Evolutionary conservation across 2,797 vertebrate species (phyloP).

Genomic region (Labeo calbasu): DNA sequence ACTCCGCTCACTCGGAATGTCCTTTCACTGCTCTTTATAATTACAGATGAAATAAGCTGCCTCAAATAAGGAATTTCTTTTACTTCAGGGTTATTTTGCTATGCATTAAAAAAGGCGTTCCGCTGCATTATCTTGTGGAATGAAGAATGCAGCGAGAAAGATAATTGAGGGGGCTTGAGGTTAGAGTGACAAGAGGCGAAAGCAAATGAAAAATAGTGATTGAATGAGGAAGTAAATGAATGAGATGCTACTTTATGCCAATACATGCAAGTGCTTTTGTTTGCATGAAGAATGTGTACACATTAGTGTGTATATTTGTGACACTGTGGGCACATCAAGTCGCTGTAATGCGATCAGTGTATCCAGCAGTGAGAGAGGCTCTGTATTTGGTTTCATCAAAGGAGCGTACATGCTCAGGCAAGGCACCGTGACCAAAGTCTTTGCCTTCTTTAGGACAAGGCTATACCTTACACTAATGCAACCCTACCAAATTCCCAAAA

Average conservation of each 20-base stretch:
- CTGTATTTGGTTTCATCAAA: conserved; percentile 44
- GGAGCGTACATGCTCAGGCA: background rate
- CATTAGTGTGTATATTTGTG: conserved; percentile 37
- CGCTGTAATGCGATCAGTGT: conserved; percentile 25
- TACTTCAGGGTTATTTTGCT: conserved; percentile 55
- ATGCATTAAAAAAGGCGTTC: conserved; percentile 54
- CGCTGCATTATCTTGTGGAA: conserved; percentile 50
- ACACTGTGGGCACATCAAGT: conserved; percentile 38
- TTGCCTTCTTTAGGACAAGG: conserved; percentile 2
- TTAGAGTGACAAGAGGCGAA: conserved; percentile 19
- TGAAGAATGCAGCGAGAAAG: conserved; percentile 31
- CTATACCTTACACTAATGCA: conserved; percentile 14
- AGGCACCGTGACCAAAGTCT: background rate
- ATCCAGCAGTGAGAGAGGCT: conserved; percentile 24
- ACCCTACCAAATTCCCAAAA: conserved; percentile 7
- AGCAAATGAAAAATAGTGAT: conserved; percentile 35
- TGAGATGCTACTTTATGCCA: conserved; percentile 10
- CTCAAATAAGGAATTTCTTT: conserved; percentile 57
- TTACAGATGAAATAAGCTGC: conserved; percentile 63
- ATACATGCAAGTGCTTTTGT: conserved; percentile 24
- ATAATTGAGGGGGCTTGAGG: conserved; percentile 12
- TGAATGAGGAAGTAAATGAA: conserved; percentile 31
- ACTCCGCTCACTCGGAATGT: conserved; percentile 54
- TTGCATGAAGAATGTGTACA: background rate
- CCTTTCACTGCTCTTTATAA: conserved; percentile 61